phyloP scores from a whole-genome alignment of 2,888 invertebrate genomes.

The Orthosia cruda region DNA sequence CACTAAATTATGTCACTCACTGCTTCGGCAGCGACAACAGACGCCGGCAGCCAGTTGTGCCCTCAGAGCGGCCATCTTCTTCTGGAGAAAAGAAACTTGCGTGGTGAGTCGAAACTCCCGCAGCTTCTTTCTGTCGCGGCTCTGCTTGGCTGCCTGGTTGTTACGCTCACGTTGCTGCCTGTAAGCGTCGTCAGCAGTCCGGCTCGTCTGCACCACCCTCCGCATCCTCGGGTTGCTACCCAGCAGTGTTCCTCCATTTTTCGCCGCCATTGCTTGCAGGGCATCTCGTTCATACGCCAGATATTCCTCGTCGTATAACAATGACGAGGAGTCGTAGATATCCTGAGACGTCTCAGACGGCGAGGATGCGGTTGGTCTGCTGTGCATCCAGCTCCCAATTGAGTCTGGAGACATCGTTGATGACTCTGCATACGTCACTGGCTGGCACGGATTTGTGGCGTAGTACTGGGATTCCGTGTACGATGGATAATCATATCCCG shows the following conservation, averaged over 20 bases:
- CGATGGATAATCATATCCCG: no score
- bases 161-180: no score
- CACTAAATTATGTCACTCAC: no score
- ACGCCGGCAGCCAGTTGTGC: no score
- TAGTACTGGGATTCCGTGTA: slow-evolving; percentile 62
- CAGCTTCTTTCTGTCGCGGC: no score
- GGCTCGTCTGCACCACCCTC: no score
- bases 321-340: slow-evolving; percentile 66
- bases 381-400: slow-evolving; percentile 72
- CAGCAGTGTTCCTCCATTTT: slow-evolving; percentile 91
- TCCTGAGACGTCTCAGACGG: slow-evolving; percentile 85
- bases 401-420: slow-evolving; percentile 79
- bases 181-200: no score
- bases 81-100: no score
- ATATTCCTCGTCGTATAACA: slow-evolving; percentile 92
- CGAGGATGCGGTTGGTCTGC: slow-evolving; percentile 76
- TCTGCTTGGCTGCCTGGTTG: no score
- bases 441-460: slow-evolving; percentile 71
- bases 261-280: slow-evolving; percentile 93
- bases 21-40: no score
- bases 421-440: slow-evolving; percentile 71
- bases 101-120: no score
- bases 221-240: slow-evolving; percentile 94
- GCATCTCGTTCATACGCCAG: slow-evolving; percentile 94
- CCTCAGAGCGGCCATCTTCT: no score